Conservation (phyloP, 2,113 vertebrate species). For the Papio anubis region DNA sequence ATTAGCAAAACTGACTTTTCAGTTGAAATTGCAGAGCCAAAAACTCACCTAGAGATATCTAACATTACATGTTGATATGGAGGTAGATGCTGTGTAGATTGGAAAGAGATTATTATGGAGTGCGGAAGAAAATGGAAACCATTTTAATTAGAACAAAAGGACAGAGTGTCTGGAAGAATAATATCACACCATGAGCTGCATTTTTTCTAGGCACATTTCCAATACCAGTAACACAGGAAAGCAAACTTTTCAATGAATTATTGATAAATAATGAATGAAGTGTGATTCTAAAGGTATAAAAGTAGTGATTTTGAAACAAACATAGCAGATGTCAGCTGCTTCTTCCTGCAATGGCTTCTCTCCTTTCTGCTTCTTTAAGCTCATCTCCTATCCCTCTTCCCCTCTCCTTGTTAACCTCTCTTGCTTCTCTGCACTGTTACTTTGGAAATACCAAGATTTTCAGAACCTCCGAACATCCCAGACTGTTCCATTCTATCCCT, state of each 20-base stretch:
- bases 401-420: background rate
- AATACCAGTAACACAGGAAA: background rate
- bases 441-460: background rate
- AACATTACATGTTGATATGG: background rate
- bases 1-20: background rate
- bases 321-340: background rate
- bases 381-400: background rate
- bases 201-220: background rate
- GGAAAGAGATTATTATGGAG: background rate
- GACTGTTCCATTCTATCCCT: rapidly evolving
- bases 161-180: background rate
- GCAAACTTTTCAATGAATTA: background rate
- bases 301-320: background rate
- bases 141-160: background rate
- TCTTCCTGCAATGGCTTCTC: background rate
- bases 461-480: background rate
- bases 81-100: rapidly evolving
- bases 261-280: background rate
- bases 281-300: background rate
- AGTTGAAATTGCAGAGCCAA: background rate
- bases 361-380: background rate
- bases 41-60: background rate
- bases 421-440: no score
- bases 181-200: background rate
- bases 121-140: background rate